Conservation (phyloP, 1,140 invertebrate genomes). For the Diachasmimorpha longicaudata region DNA sequence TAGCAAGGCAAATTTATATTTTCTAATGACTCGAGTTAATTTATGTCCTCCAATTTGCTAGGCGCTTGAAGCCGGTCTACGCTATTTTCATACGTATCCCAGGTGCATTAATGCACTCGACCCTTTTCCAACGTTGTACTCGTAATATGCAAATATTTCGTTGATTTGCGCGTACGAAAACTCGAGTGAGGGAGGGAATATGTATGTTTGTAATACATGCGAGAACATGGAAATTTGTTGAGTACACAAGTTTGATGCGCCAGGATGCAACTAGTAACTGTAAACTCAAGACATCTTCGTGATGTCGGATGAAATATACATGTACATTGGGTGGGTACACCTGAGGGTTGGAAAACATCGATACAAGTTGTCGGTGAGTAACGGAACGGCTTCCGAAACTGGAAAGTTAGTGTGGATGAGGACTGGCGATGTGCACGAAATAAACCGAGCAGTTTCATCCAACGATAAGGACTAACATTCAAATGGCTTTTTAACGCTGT, state of each 20-base stretch:
- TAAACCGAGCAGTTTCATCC: neutral
- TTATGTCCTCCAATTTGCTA: neutral
- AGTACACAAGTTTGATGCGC: neutral
- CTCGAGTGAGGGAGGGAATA: neutral
- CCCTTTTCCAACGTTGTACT: neutral
- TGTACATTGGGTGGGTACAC: neutral
- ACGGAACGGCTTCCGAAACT: neutral
- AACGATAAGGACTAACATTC: neutral
- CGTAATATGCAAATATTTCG: neutral
- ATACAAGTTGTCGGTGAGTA: neutral
- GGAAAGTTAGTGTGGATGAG: neutral
- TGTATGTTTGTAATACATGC: neutral
- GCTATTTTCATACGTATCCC: neutral
- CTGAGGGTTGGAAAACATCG: neutral
- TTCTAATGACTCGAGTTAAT: constrained; percentile 17
- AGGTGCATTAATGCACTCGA: neutral
- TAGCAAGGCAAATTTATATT: constrained; percentile 9
- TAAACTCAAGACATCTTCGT: neutral
- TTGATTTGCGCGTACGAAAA: neutral
- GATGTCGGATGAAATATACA: neutral
- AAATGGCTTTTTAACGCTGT: constrained; percentile 4
- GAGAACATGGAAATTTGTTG: constrained; percentile 2
- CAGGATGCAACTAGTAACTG: neutral
- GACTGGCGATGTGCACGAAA: neutral
- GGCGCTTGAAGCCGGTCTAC: neutral